These are phyloP conservation scores for Exephanes ischioxanthus DNA, from an alignment of 2,888 invertebrate genomes.

Conservation along the genomic window DNA sequence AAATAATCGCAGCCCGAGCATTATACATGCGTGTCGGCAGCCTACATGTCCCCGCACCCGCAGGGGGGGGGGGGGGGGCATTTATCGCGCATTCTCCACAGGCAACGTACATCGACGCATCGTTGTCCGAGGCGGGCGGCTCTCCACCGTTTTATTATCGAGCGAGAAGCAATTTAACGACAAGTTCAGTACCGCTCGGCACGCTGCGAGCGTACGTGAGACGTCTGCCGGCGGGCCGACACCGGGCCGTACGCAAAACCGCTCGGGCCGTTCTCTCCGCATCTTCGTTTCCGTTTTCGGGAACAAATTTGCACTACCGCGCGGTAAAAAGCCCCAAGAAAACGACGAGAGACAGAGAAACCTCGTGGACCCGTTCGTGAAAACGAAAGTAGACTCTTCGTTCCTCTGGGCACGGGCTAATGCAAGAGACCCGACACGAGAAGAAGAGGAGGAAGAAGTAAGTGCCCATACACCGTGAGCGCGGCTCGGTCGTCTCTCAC, in stretches of 20 bases:
- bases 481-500: conserved; percentile 67
- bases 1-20: not conserved
- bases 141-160: not conserved
- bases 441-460: conserved; percentile 58
- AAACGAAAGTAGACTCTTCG: conserved; percentile 58
- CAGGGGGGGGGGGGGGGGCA: not conserved
- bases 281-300: too few relatives aligned
- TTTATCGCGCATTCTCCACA: conserved; percentile 2
- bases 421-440: conserved; percentile 40
- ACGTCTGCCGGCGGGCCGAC: too few relatives aligned
- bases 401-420: conserved; percentile 60
- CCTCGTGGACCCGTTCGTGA: conserved; percentile 51
- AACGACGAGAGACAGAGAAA: not conserved
- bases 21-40: not conserved
- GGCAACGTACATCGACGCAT: not conserved
- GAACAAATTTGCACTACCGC: too few relatives aligned
- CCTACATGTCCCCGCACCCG: not conserved
- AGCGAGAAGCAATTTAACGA: too few relatives aligned
- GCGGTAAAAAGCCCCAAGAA: not conserved
- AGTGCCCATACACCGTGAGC: conserved; percentile 63
- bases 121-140: not conserved
- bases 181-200: too few relatives aligned
- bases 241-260: too few relatives aligned
- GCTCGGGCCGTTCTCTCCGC: too few relatives aligned
- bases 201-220: too few relatives aligned